A percentile compares a stretch with the other conserved stretches of the same genome.
These are phyloP conservation scores for Rhincodon typus DNA, from an alignment of 2,797 vertebrate genomes.

Conservation along the genomic window DNA sequence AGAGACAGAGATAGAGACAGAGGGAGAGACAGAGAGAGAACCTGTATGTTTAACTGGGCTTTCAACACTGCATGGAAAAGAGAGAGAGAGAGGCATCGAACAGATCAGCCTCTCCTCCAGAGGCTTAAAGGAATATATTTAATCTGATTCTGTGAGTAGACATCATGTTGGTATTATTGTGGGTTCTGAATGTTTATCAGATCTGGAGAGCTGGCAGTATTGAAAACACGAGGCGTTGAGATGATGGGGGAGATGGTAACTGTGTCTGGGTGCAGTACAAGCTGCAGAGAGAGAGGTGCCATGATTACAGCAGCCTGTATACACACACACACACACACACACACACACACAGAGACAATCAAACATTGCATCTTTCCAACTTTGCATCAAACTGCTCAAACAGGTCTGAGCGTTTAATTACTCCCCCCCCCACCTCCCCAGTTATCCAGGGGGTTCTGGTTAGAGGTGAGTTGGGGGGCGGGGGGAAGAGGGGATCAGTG, in stretches of 20 bases:
- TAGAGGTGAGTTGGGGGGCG: too few species aligned
- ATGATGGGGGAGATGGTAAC: neutral
- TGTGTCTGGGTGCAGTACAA: neutral
- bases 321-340: too few species aligned
- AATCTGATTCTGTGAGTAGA: neutral
- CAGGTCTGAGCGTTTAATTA: too few species aligned
- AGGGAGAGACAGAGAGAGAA: too few species aligned
- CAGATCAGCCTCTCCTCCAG: slow-evolving; percentile 5
- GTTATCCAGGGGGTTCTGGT: too few species aligned
- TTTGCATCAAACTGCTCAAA: neutral
- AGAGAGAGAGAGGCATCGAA: neutral
- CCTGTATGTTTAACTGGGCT: neutral
- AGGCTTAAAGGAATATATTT: neutral
- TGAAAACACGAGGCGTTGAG: neutral
- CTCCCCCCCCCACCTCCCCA: too few species aligned
- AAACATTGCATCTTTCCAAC: neutral
- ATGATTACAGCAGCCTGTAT: neutral
- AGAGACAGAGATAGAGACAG: too few species aligned
- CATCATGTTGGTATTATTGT: neutral
- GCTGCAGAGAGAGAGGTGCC: neutral
- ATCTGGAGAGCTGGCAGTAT: neutral
- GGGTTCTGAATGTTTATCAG: neutral
- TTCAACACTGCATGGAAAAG: neutral
- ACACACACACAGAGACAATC: too few species aligned
- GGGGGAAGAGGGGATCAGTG: too few species aligned